phyloP scores from a whole-genome alignment of 2,113 vertebrate genomes.

The Picathartes gymnocephalus region DNA sequence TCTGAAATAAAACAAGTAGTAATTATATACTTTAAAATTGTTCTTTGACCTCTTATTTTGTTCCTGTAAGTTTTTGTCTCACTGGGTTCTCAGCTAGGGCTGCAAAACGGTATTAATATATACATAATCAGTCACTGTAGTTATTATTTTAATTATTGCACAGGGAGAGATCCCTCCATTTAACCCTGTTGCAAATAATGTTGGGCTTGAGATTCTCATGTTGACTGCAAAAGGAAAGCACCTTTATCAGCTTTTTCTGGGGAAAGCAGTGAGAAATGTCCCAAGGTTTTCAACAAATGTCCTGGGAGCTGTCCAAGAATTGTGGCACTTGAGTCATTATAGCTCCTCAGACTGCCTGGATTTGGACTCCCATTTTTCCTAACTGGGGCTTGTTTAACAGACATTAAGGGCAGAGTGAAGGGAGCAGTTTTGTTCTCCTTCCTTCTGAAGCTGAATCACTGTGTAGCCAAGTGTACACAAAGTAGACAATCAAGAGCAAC shows the following conservation, averaged over 20 bases:
- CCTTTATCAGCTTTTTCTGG: not conserved
- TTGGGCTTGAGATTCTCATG: not conserved
- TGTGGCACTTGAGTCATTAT: not conserved
- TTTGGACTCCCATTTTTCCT: not conserved
- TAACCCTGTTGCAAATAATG: not conserved
- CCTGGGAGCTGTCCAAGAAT: not conserved
- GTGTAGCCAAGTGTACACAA: not conserved
- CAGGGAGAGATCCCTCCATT: not conserved
- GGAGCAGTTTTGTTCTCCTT: not conserved
- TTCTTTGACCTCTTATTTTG: not conserved
- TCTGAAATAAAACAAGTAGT: not conserved
- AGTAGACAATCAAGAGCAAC: not conserved
- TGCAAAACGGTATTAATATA: not conserved
- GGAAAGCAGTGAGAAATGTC: not conserved
- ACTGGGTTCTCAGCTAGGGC: not conserved
- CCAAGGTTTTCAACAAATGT: not conserved
- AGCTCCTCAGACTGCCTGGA: not conserved
- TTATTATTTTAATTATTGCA: not conserved
- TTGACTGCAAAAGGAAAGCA: not conserved
- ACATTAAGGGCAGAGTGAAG: not conserved
- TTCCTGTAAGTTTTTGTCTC: not conserved
- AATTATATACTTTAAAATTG: not conserved
- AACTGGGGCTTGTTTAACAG: not conserved
- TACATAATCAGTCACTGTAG: not conserved
- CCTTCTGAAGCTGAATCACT: not conserved